phyloP scores from a whole-genome alignment of 2,113 vertebrate genomes.

The Calonectris borealis region DNA sequence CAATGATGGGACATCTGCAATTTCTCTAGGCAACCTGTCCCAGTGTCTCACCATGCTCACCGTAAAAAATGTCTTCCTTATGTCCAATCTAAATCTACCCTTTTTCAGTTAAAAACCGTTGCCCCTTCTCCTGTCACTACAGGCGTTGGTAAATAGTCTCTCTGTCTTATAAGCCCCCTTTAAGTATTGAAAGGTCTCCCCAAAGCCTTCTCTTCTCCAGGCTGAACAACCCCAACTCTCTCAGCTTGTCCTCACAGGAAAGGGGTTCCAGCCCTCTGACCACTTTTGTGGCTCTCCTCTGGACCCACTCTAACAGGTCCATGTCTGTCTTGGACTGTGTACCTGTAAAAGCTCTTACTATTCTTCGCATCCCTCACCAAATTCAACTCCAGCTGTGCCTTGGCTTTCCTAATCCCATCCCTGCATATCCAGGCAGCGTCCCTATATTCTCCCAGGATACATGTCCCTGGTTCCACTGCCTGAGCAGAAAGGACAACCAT shows the following conservation, averaged over 20 bases:
- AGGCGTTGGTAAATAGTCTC: rapidly evolving
- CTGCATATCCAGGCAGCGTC: background rate
- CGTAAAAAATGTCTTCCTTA: background rate
- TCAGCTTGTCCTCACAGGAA: background rate
- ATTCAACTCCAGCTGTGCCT: background rate
- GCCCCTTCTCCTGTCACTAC: background rate
- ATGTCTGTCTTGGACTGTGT: background rate
- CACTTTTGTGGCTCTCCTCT: background rate
- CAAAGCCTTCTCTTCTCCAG: background rate
- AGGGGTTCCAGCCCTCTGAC: background rate
- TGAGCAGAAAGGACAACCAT: background rate
- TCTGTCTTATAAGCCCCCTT: background rate
- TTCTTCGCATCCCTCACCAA: background rate
- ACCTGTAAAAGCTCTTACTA: background rate
- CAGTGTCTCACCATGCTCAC: background rate
- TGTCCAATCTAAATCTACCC: background rate
- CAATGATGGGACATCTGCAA: background rate
- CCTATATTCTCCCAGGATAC: background rate
- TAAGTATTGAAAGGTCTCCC: background rate
- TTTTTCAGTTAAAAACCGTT: background rate
- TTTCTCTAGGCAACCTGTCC: background rate
- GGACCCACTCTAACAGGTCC: background rate
- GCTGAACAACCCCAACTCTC: background rate
- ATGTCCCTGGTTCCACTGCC: background rate
- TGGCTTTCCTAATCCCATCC: background rate